phyloP scores from a whole-genome alignment of 2,888 invertebrate genomes.

The Linyphia triangularis region DNA sequence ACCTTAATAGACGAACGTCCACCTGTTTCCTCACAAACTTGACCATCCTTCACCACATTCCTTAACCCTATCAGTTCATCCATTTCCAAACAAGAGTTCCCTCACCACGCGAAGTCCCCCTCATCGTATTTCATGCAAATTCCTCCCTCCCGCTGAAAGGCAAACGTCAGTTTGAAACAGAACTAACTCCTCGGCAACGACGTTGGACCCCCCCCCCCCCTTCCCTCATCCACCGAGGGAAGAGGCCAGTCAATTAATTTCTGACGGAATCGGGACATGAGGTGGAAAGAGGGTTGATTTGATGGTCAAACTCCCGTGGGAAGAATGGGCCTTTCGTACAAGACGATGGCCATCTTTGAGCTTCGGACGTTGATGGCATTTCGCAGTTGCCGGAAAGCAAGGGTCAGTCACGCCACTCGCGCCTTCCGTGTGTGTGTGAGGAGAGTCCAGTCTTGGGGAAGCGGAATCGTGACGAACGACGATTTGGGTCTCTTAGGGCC shows the following conservation, averaged over 20 bases:
- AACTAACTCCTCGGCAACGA: too few relatives aligned
- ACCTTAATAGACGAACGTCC: not conserved
- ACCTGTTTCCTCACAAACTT: conserved; percentile 29
- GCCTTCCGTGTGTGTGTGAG: conserved; percentile 13
- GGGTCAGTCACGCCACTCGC: conserved; percentile 70
- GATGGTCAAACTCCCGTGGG: conserved; percentile 49
- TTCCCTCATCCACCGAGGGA: not conserved
- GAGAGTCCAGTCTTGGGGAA: conserved; percentile 51
- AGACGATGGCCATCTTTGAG: conserved; percentile 30
- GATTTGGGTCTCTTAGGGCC: conserved; percentile 50
- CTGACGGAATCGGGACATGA: conserved; percentile 44
- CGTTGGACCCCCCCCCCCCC: too few relatives aligned
- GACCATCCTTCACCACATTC: conserved; percentile 21
- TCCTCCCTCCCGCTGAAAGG: conserved; percentile 59
- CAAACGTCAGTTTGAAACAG: conserved; percentile 20
- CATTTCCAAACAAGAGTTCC: conserved; percentile 44
- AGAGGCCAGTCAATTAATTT: conserved; percentile 62
- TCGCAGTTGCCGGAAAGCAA: not conserved
- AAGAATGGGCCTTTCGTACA: conserved; percentile 43
- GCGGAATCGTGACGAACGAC: conserved; percentile 64
- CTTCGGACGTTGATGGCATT: conserved; percentile 26
- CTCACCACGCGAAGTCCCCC: not conserved
- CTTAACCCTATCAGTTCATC: conserved; percentile 35
- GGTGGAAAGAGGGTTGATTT: conserved; percentile 15
- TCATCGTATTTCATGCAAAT: conserved; percentile 72